Base-by-base conservation (phyloP, 2,797 vertebrate genomes). In the Manis crassicaudata region DNA sequence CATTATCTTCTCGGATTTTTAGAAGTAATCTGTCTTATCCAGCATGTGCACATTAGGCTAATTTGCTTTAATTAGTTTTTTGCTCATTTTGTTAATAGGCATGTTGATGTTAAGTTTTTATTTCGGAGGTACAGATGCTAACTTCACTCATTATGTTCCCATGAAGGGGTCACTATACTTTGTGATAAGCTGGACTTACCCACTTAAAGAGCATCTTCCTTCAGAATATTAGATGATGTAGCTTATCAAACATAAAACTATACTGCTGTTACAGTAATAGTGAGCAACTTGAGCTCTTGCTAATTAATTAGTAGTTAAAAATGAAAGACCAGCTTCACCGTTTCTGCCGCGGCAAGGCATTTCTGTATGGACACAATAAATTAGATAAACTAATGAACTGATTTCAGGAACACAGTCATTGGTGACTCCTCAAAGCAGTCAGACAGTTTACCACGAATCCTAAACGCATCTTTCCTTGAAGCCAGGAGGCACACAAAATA, bases 61-160 rank as follows among this genome's bases (percentile, higher is more conserved):
- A 99, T 99, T 99, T 99, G 98, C 98, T 99, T 98, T 98, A 99
- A 99, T 99, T 98, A 98, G 98, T 97, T 99, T 99, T 99, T 98
- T 98, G 98, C 97, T 98, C 98, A 97, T 99, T 98, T 98, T 98
- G 97, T 98, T 98, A 98, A 98, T 98, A 98, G 98, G 97, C 98
- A 96, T 96, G 97, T 98, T 98, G 98, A 98, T 98, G 96, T 93
- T 98, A 97, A 97, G 97, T 97, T 98, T 95, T 98, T 97, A 98
- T 97, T 98, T 96, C 76, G 35, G 92, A 97, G 96, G 92, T 98
- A 91, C 29, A 68, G 90, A 98, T 98, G 96, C 97, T 98, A 97
- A 98, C 97, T 98, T 97, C 70, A 76, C 77, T 97, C 86, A 91
- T 98, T 98, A 96, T 84, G 75, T 97, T 56, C 85, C 92, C 97